Percentiles rank a stretch among this genome's conserved stretches.
phyloP scores from a whole-genome alignment of 2,888 invertebrate genomes.

The Agrilus biguttatus region DNA sequence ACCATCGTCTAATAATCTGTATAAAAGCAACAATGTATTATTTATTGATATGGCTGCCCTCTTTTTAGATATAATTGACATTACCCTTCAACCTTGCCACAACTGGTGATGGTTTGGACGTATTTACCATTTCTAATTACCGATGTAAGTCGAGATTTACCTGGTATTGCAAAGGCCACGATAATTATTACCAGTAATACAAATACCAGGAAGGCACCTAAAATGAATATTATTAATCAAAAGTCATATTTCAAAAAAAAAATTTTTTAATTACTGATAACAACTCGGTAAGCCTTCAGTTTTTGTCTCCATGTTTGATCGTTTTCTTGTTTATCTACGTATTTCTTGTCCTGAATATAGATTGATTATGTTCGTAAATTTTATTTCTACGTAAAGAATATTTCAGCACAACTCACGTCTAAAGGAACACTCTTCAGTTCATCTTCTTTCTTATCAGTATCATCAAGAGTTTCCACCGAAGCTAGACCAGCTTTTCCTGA shows the following conservation, averaged over 20 bases:
- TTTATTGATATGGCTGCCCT: neutral
- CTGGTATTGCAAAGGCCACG: constrained; percentile 45
- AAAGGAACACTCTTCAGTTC: constrained; percentile 61
- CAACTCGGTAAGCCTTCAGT: constrained; percentile 50
- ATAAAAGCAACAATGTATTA: constrained; percentile 14
- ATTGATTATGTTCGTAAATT: neutral
- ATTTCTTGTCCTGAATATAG: constrained; percentile 32
- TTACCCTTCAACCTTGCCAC: constrained; percentile 68
- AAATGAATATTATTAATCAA: constrained; percentile 18
- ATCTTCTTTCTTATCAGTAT: constrained; percentile 50
- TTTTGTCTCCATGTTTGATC: constrained; percentile 42
- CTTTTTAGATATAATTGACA: neutral
- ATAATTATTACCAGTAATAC: constrained; percentile 48
- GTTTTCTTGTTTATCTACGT: constrained; percentile 35
- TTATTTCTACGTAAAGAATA: neutral
- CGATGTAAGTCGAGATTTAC: constrained; percentile 38
- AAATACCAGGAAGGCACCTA: constrained; percentile 41
- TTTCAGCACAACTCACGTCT: constrained; percentile 24
- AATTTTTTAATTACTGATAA: constrained; percentile 39
- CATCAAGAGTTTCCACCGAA: constrained; percentile 70
- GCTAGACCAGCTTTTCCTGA: constrained; percentile 54
- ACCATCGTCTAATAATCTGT: constrained; percentile 56
- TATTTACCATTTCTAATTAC: constrained; percentile 59
- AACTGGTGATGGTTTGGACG: constrained; percentile 58
- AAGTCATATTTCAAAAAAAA: neutral